A percentile compares a stretch with the other conserved stretches of the same genome.
phyloP scores from a whole-genome alignment of 2,113 vertebrate species.

The Podarcis cretensis region DNA sequence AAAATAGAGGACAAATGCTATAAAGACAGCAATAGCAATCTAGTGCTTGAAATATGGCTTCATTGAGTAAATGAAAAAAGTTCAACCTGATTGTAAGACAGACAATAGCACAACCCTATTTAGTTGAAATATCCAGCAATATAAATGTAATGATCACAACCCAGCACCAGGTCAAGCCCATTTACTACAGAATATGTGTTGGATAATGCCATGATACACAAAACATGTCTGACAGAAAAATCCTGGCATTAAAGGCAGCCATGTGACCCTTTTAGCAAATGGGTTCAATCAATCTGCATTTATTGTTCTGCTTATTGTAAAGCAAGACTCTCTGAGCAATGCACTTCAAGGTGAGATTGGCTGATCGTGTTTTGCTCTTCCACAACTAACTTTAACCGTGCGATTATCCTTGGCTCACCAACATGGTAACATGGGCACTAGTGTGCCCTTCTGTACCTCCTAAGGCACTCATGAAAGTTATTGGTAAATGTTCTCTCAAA shows the following conservation, averaged over 20 bases:
- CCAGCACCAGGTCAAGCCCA: neutral
- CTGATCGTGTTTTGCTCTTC: neutral
- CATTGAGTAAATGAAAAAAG: neutral
- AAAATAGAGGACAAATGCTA: conserved; percentile 1
- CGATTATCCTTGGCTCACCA: neutral
- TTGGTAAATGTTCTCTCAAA: too few relatives aligned
- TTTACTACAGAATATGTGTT: neutral
- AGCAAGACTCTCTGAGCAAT: neutral
- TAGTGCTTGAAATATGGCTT: neutral
- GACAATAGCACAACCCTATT: neutral
- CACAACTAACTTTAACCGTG: neutral
- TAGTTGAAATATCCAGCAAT: neutral
- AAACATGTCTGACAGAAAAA: neutral
- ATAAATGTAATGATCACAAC: neutral
- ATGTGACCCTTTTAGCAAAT: neutral
- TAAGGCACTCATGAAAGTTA: too few relatives aligned
- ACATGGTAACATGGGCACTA: too few relatives aligned
- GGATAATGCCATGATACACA: neutral
- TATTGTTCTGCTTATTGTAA: neutral
- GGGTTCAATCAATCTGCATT: neutral
- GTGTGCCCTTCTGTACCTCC: too few relatives aligned
- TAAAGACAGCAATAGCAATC: neutral
- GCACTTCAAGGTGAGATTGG: neutral
- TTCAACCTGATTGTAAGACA: neutral
- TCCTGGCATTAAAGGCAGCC: neutral